phyloP scores from a whole-genome alignment of 1,140 invertebrate genomes.

The Varroa destructor region DNA sequence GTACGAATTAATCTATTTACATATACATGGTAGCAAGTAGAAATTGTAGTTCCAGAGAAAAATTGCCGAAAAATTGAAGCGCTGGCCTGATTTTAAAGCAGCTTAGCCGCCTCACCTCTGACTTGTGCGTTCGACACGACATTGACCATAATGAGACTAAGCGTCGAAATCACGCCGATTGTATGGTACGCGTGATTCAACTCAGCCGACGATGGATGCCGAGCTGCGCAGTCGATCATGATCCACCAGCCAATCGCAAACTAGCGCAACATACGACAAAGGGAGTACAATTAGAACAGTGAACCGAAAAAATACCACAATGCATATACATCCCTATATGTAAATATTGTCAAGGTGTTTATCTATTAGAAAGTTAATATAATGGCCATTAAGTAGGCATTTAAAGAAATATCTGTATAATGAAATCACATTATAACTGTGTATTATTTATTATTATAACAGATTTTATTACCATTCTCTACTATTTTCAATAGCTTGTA shows the following conservation, averaged over 20 bases:
- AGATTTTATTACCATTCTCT: no score
- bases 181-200: slow-evolving; percentile 67
- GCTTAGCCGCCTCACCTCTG: slow-evolving; percentile 51
- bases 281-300: slow-evolving; percentile 23
- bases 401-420: no score
- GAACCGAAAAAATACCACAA: slow-evolving; percentile 28
- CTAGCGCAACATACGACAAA: slow-evolving; percentile 43
- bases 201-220: slow-evolving; percentile 52
- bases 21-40: no score
- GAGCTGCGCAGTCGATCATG: slow-evolving; percentile 79
- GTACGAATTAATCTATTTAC: no score
- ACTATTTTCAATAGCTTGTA: no score
- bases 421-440: no score
- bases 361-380: not conserved
- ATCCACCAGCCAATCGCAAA: slow-evolving; percentile 97
- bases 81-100: no score
- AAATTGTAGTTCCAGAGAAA: no score
- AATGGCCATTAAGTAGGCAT: no score
- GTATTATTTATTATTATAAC: no score
- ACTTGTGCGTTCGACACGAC: slow-evolving; percentile 87
- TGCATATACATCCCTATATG: not conserved
- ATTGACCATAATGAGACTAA: slow-evolving; percentile 94
- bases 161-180: slow-evolving; percentile 82
- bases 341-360: slow-evolving; percentile 24
- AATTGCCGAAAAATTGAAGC: no score